Base-by-base conservation (phyloP, 2,888 invertebrate genomes). In the Parascotia fuliginaria region DNA sequence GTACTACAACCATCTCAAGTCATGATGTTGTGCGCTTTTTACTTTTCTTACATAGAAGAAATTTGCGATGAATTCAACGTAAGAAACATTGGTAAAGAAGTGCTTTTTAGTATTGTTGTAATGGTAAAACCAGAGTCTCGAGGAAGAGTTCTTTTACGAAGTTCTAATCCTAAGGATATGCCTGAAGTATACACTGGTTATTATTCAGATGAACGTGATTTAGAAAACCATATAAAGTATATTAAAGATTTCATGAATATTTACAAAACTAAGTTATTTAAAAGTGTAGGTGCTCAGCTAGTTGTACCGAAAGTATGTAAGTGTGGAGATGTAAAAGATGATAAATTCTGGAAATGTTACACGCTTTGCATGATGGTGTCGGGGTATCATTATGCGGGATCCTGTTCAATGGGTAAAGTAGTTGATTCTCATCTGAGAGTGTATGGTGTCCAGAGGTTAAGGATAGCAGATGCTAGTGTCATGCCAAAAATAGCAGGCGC, bases 281-380 rank as follows among this genome's bases (percentile, higher is more conserved):
- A 67, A 34, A 70, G 73, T 0, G 70, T 84, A 1, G 72, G 80
- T 2, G 81, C 71, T 0, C 46, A 73, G 34, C 16, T 88, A 0
- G 70, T 83, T 5, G 32, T 57, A 3, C 60, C 74, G 3, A 22
- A 31, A 0, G 24, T n/a, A 7, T 51, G 61, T 15, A 73, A 60
- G 1, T 75, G 73, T 42, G 41, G 42, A 9, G 19, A 61, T 11
- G 19, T 19, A 19, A n/a, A n/a, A n/a, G n/a, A n/a, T n/a, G n/a
- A n/a, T n/a, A n/a, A 94, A 14, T 95, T 94, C 72, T 95, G 95
- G 94, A 94, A 93, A 59, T 95, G 95, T 67, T 92, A 93, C 33
- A 84, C 94, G 1, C 76, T 94, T 11, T 95, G 95, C 70, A 91
- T 93, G 47, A 94, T 94, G 0, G 92, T 93, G 39, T 95, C 95